phyloP scores from a whole-genome alignment of 1,140 invertebrate species.

The Macrocentrus cingulum region DNA sequence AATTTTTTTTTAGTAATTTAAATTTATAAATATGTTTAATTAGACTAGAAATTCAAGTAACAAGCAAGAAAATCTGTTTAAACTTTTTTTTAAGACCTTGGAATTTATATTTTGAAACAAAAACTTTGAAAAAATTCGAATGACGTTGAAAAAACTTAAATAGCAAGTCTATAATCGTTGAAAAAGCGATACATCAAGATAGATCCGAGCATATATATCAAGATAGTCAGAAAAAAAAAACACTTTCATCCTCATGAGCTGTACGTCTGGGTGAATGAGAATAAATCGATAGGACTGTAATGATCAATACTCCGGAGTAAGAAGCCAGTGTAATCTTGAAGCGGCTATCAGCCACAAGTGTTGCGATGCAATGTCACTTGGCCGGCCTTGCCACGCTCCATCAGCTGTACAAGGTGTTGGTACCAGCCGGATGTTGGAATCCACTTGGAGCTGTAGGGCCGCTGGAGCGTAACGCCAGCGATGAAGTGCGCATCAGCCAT shows the following conservation, averaged over 20 bases:
- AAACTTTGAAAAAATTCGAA: too few species aligned
- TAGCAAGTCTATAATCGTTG: too few species aligned
- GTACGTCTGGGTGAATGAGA: not conserved
- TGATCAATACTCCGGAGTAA: slow-evolving; percentile 15
- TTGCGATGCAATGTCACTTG: slow-evolving; percentile 21
- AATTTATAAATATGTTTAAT: too few species aligned
- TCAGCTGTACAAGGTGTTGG: slow-evolving; percentile 8
- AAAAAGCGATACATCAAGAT: too few species aligned
- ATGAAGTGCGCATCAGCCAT: slow-evolving; percentile 11
- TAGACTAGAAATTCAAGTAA: too few species aligned
- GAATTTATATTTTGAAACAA: too few species aligned
- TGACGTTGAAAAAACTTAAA: too few species aligned
- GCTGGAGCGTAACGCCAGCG: slow-evolving; percentile 2
- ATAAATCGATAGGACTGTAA: slow-evolving; percentile 6
- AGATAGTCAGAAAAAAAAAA: not conserved
- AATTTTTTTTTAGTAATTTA: too few species aligned
- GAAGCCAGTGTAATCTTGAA: not conserved
- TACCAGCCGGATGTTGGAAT: slow-evolving; percentile 20
- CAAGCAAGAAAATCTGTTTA: too few species aligned
- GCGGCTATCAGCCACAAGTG: not conserved
- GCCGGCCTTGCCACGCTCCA: slow-evolving; percentile 21
- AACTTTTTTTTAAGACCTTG: too few species aligned
- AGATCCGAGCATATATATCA: too few species aligned
- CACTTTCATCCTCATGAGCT: slow-evolving; percentile 6
- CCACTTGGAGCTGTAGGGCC: slow-evolving; percentile 6